Evolutionary conservation across 1,140 invertebrate species (phyloP), one percentile per base, ranked within the genome.

Genomic region (Carposina sasakii): DNA sequence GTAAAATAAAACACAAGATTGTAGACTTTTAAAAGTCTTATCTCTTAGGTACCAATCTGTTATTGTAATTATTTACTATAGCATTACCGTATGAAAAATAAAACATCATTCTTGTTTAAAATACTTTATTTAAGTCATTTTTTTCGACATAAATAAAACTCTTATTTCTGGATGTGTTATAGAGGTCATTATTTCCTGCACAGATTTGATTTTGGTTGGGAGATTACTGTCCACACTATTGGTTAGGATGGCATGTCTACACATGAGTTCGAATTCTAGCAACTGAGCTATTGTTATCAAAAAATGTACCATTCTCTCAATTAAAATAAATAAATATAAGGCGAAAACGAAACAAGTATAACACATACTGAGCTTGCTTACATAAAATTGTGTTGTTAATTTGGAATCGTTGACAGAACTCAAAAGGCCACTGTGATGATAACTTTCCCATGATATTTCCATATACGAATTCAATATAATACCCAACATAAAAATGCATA

Each of bases 221-320:
- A 28, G 6, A 28, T 28, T 12, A 5, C 12, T 6, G 24, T 28
- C 12, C 12, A 33, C 3, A 33, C 15, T 13, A 4, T 33, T 60
- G 0, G 56, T 59, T 20, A 77, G 44, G 40, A 77, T 64, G 5
- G 68, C 63, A 52, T 73, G 51, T 42, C 71, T 54, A 39, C 74
- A 75, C 71, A 70, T 77, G 3, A 74, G 26, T 20, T 77, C 71
- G 48, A 67, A 77, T 46, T 77, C 71, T 5, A 77, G 36, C 30
- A 77, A 48, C 3, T 64, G 40, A 12, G 71, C 68, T 13, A 75
- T 60, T 8, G 21, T 54, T 19, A 73, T 52, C 2, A 61, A 22
- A 37, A 71, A 70, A 22, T 60, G 48, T 4, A 45, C 43, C 3
- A 74, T 34, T 46, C 62, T 70, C 40, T 70, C 63, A 33, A 75